Evolutionary conservation across 2,797 vertebrate species (phyloP).

Genomic region (Rhadinocentrus ornatus): DNA sequence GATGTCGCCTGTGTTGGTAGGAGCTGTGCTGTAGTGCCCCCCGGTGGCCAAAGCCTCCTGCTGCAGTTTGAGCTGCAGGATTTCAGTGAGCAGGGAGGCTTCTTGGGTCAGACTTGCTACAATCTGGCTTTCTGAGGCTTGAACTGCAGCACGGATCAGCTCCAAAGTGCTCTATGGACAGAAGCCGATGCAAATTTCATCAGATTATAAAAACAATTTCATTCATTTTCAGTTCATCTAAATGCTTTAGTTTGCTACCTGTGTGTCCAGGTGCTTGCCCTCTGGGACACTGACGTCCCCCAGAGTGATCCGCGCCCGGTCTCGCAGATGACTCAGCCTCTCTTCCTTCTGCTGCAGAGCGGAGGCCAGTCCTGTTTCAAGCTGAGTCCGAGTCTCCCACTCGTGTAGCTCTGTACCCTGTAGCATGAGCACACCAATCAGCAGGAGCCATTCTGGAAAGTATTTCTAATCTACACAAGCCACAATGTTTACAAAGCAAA

Average conservation of each 20-base stretch:
- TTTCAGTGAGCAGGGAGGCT: conserved; percentile 41
- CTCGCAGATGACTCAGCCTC: conserved; percentile 37
- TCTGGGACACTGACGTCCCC: conserved; percentile 25
- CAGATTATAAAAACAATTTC: no score
- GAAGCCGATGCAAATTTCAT: background rate
- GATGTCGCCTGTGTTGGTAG: background rate
- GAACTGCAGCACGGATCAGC: conserved; percentile 37
- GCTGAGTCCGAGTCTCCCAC: conserved; percentile 33
- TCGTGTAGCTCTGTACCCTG: conserved; percentile 49
- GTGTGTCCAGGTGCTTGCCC: conserved; percentile 24
- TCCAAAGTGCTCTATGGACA: conserved; percentile 16
- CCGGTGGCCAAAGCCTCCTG: conserved; percentile 15
- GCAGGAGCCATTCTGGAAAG: background rate
- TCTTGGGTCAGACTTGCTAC: conserved; percentile 40
- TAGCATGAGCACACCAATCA: background rate
- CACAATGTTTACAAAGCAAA: no score
- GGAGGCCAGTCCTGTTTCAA: background rate
- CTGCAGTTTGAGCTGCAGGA: conserved; percentile 58
- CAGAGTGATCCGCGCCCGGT: conserved; percentile 29
- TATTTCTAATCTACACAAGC: background rate
- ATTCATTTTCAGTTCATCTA: background rate
- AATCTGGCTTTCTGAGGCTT: conserved; percentile 35
- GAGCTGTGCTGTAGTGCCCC: conserved; percentile 17
- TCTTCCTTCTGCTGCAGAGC: conserved; percentile 42
- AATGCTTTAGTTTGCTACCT: conserved; percentile 27